A percentile compares a stretch with the other conserved stretches of the same genome.
Conservation (phyloP, 92 coral and sea anemone species). For the Parazoanthus atlanticus region DNA sequence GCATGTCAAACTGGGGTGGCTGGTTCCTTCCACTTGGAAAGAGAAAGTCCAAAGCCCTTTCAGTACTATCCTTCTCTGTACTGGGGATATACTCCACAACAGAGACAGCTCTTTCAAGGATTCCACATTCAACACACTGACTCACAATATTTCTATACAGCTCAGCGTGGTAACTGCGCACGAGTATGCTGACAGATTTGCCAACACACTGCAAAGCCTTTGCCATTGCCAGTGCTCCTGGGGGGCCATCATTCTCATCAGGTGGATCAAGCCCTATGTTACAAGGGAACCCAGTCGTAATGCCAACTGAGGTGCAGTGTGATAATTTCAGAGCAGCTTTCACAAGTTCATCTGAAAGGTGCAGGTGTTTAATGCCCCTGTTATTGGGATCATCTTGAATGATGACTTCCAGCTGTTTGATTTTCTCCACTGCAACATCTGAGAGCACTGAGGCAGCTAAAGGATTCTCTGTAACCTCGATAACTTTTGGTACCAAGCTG, state of each 20-base stretch:
- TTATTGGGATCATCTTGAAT: slow-evolving; percentile 80
- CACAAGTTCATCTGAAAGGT: slow-evolving; percentile 60
- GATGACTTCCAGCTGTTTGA: slow-evolving; percentile 57
- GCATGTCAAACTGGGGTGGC: slow-evolving; percentile 75
- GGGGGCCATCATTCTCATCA: slow-evolving; percentile 69
- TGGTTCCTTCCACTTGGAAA: slow-evolving; percentile 50
- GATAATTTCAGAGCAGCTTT: slow-evolving; percentile 68
- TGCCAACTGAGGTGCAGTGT: slow-evolving; percentile 68
- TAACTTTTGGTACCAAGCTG: slow-evolving; percentile 60
- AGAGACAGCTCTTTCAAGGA: slow-evolving; percentile 47
- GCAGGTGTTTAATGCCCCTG: slow-evolving; percentile 72
- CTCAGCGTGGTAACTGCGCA: slow-evolving; percentile 49
- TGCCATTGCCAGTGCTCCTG: slow-evolving; percentile 71
- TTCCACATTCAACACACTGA: slow-evolving; percentile 49
- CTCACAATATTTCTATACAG: slow-evolving; percentile 46
- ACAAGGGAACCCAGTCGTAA: slow-evolving; percentile 65
- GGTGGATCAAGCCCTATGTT: slow-evolving; percentile 48
- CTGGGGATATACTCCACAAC: slow-evolving; percentile 65
- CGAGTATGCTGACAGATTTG: slow-evolving; percentile 67
- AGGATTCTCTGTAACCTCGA: slow-evolving; percentile 66
- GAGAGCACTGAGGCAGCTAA: slow-evolving; percentile 76
- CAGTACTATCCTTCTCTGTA: slow-evolving; percentile 32
- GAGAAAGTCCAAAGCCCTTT: slow-evolving; percentile 72
- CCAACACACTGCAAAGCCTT: slow-evolving; percentile 69
- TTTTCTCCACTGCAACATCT: slow-evolving; percentile 48